phyloP scores from a whole-genome alignment of 1,140 invertebrate species.

The Drosophila azteca region DNA sequence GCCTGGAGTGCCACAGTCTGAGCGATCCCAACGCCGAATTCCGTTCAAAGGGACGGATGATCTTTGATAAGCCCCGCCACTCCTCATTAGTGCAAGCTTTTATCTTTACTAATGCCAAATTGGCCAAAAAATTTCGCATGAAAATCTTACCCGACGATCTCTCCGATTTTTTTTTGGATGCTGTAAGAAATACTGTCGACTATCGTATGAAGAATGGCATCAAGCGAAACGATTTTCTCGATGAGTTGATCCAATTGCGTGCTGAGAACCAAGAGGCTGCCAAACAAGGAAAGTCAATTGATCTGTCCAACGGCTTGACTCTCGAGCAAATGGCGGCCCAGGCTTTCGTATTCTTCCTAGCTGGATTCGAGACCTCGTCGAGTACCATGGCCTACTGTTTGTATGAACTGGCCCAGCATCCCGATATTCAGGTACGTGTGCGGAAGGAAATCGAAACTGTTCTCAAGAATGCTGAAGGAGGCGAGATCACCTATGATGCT shows the following conservation, averaged over 20 bases:
- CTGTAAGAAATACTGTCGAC: slow-evolving; percentile 78
- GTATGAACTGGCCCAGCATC: slow-evolving; percentile 82
- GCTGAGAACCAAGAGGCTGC: slow-evolving; percentile 53
- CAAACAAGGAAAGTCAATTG: slow-evolving; percentile 40
- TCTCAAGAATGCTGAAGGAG: slow-evolving; percentile 34
- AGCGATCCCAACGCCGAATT: slow-evolving; percentile 84
- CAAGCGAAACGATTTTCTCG: slow-evolving; percentile 83
- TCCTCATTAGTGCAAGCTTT: slow-evolving; percentile 33
- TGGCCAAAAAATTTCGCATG: slow-evolving; percentile 52
- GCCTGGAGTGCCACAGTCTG: slow-evolving; percentile 84
- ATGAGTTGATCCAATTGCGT: slow-evolving; percentile 77
- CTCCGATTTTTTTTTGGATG: slow-evolving; percentile 77
- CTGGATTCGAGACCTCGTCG: slow-evolving; percentile 78
- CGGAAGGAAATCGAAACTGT: slow-evolving; percentile 84
- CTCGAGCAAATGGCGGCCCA: slow-evolving; percentile 78
- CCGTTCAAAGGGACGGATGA: slow-evolving; percentile 66
- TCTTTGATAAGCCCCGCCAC: slow-evolving; percentile 60
- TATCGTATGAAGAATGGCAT: slow-evolving; percentile 80
- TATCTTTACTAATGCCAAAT: slow-evolving; percentile 48
- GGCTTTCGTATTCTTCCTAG: slow-evolving; percentile 75
- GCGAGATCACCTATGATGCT: slow-evolving; percentile 74
- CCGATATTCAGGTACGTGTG: slow-evolving; percentile 84
- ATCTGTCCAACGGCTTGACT: slow-evolving; percentile 54
- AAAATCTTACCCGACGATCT: slow-evolving; percentile 71
- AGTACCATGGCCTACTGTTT: slow-evolving; percentile 84